Evolutionary conservation across 2,888 invertebrate genomes (phyloP).

Genomic region (Seira musarum): DNA sequence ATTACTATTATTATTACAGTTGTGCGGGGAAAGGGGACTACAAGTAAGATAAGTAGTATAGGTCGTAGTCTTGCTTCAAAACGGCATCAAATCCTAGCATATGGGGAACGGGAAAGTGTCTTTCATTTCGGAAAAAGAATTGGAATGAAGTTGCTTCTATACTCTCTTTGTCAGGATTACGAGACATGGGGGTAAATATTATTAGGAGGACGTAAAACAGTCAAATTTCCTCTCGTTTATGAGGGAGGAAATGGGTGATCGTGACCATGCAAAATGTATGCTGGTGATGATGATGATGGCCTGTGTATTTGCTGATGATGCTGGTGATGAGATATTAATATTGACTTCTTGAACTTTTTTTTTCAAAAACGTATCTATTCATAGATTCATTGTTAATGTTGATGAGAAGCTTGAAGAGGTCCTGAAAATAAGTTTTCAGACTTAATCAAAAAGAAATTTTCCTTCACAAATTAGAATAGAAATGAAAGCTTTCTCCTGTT

Average conservation of each 20-base stretch:
- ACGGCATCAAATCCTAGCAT: not conserved
- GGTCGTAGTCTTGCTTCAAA: not conserved
- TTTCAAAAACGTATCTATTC: not conserved
- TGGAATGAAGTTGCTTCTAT: constrained; percentile 3
- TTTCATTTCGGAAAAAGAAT: not conserved
- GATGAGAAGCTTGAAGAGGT: not conserved
- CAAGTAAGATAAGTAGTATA: not conserved
- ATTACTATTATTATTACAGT: constrained; percentile 24
- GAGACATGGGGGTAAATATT: not conserved
- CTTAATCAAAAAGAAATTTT: not conserved
- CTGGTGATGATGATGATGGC: not conserved
- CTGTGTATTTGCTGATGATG: too few relatives aligned
- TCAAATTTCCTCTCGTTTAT: not conserved
- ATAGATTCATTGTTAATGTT: not conserved
- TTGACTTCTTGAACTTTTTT: not conserved
- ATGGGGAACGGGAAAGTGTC: not conserved
- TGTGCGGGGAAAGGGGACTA: not conserved
- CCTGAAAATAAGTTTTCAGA: not conserved
- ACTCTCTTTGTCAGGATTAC: not conserved
- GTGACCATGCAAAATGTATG: not conserved
- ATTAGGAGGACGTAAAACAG: not conserved
- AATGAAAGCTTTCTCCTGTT: constrained; percentile 51
- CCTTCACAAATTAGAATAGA: not conserved
- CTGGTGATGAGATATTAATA: constrained; percentile 1
- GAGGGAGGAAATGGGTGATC: not conserved